Conservation (phyloP, 1,140 invertebrate genomes). For the Triops longicaudatus region DNA sequence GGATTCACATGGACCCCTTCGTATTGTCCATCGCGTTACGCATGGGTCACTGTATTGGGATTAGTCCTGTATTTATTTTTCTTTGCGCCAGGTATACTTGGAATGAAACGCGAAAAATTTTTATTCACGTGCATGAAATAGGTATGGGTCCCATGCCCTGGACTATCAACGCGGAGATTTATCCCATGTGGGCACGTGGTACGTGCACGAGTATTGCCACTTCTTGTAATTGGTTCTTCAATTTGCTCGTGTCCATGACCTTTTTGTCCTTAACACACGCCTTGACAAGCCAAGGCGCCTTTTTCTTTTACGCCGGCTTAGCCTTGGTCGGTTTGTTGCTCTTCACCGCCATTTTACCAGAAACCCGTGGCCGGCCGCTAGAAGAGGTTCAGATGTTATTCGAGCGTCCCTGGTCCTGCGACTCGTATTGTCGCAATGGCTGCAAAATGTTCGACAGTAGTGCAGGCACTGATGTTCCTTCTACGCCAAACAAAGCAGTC, state of each 20-base stretch:
- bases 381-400: slow-evolving; percentile 48
- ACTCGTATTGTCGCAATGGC: not conserved
- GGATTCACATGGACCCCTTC: slow-evolving; percentile 40
- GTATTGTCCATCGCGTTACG: slow-evolving; percentile 45
- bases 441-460: slow-evolving; percentile 16
- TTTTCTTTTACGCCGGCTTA: slow-evolving; percentile 47
- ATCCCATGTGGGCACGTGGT: slow-evolving; percentile 52
- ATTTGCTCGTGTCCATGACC: slow-evolving; percentile 52
- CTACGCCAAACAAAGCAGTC: slow-evolving; percentile 36
- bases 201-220: slow-evolving; percentile 50
- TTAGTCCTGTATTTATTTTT: slow-evolving; percentile 46
- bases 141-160: slow-evolving; percentile 57
- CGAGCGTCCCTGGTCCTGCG: slow-evolving; percentile 34
- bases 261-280: slow-evolving; percentile 43
- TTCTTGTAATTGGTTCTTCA: slow-evolving; percentile 52
- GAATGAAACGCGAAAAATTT: not conserved
- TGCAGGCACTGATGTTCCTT: not conserved
- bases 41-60: slow-evolving; percentile 47
- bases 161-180: slow-evolving; percentile 58
- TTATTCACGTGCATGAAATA: slow-evolving; percentile 14
- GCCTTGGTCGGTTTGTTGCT: slow-evolving; percentile 44
- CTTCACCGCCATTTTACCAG: slow-evolving; percentile 46
- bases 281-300: slow-evolving; percentile 40
- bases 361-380: slow-evolving; percentile 47
- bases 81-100: slow-evolving; percentile 45